These are phyloP conservation scores for Syrrhaptes paradoxus DNA, from an alignment of 2,113 vertebrate species.

Conservation along the genomic window DNA sequence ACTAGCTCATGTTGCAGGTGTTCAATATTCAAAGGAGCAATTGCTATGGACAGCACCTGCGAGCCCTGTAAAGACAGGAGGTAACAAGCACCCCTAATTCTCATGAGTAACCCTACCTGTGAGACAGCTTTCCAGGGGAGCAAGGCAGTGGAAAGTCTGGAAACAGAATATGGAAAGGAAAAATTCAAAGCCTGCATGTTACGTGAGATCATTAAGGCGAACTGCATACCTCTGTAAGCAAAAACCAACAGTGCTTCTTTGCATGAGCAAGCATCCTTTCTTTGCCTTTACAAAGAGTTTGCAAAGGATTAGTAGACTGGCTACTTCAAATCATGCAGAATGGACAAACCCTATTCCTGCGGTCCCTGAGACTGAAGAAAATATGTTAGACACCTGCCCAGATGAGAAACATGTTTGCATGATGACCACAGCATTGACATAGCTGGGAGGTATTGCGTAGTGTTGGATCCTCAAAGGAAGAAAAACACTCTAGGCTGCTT, in stretches of 20 bases:
- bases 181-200: neutral
- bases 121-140: neutral
- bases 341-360: neutral
- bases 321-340: neutral
- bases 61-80: neutral
- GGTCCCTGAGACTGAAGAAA: neutral
- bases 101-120: slow-evolving; percentile 11
- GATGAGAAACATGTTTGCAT: neutral
- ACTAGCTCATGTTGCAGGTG: neutral
- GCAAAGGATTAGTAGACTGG: neutral
- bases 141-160: slow-evolving; percentile 16
- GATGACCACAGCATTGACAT: neutral
- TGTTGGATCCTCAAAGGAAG: neutral
- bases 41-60: neutral
- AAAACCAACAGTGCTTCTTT: neutral
- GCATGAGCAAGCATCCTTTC: neutral
- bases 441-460: neutral
- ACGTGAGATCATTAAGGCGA: neutral
- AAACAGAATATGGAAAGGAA: slow-evolving; percentile 30
- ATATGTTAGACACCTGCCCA: neutral
- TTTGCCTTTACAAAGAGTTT: neutral
- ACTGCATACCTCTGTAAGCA: neutral
- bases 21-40: neutral
- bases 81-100: neutral
- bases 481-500: neutral